phyloP scores from a whole-genome alignment of 2,888 invertebrate species.

The Athalia rosae region DNA sequence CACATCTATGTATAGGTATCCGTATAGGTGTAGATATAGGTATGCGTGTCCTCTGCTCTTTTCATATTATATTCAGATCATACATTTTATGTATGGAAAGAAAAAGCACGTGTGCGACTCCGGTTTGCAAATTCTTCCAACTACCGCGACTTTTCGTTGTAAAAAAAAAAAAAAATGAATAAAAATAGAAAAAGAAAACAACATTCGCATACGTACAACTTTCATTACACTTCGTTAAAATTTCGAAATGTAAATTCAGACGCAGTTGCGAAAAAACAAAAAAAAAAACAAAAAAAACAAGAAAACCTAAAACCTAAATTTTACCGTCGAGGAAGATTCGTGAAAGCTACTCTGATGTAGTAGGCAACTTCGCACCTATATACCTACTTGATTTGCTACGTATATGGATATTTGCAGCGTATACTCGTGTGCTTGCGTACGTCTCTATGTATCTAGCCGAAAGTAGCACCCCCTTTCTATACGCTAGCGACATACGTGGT shows the following conservation, averaged over 20 bases:
- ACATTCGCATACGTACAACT: not conserved
- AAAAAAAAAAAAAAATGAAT: no score
- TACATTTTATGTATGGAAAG: not conserved
- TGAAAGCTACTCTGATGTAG: slow-evolving; percentile 15
- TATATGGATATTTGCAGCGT: not conserved
- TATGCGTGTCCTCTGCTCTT: slow-evolving; percentile 3
- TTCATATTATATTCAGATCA: slow-evolving; percentile 15
- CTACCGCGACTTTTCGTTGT: not conserved
- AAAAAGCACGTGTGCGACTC: not conserved
- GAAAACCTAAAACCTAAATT: slow-evolving; percentile 4
- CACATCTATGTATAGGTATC: no score
- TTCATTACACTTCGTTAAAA: slow-evolving; percentile 34
- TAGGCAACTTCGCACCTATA: slow-evolving; percentile 3
- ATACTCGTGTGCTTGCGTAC: not conserved
- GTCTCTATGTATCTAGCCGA: not conserved
- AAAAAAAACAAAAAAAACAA: no score
- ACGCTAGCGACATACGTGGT: not conserved
- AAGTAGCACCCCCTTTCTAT: slow-evolving; percentile 15
- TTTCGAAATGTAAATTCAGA: slow-evolving; percentile 27
- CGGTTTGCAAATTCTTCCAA: not conserved
- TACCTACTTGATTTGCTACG: not conserved
- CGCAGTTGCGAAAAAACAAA: slow-evolving; percentile 8
- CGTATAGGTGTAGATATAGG: no score
- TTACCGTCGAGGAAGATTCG: slow-evolving; percentile 18
- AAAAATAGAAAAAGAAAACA: not conserved